phyloP scores from a whole-genome alignment of 2,888 invertebrate species.

The Dasypolia templi region DNA sequence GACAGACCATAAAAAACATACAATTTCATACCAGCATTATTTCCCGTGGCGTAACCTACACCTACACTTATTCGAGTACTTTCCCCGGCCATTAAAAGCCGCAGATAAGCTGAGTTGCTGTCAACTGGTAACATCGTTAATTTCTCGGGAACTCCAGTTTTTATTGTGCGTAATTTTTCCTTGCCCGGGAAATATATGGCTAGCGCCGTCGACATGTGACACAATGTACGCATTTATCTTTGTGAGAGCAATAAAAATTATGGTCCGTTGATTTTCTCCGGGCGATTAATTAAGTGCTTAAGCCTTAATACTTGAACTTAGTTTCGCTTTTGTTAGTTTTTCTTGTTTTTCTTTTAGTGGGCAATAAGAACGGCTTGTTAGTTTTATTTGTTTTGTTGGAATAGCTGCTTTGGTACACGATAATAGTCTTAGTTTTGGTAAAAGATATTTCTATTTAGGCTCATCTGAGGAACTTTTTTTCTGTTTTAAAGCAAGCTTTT shows the following conservation, averaged over 20 bases:
- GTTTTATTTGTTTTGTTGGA: slow-evolving; percentile 40
- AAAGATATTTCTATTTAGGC: not conserved
- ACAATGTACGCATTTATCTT: slow-evolving; percentile 82
- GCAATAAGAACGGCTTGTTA: slow-evolving; percentile 47
- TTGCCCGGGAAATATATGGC: slow-evolving; percentile 75
- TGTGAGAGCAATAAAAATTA: slow-evolving; percentile 67
- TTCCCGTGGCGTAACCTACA: slow-evolving; percentile 48
- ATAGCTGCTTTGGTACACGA: slow-evolving; percentile 13
- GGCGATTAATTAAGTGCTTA: slow-evolving; percentile 60
- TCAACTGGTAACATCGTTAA: slow-evolving; percentile 88
- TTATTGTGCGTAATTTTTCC: slow-evolving; percentile 85
- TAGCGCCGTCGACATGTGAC: slow-evolving; percentile 76
- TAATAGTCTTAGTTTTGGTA: not conserved
- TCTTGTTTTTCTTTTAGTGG: slow-evolving; percentile 65
- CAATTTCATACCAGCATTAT: not conserved
- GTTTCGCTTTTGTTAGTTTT: slow-evolving; percentile 67
- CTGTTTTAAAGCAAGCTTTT: not conserved
- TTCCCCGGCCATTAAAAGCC: slow-evolving; percentile 80
- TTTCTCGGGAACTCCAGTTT: slow-evolving; percentile 85
- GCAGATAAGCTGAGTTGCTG: slow-evolving; percentile 85
- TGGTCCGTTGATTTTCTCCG: slow-evolving; percentile 63
- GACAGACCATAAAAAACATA: not conserved
- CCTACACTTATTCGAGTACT: slow-evolving; percentile 68
- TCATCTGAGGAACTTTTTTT: not conserved
- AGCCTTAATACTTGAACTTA: slow-evolving; percentile 49